These are phyloP conservation scores for Mesembrinibis cayennensis DNA, from an alignment of 2,113 vertebrate species.

Conservation along the genomic window DNA sequence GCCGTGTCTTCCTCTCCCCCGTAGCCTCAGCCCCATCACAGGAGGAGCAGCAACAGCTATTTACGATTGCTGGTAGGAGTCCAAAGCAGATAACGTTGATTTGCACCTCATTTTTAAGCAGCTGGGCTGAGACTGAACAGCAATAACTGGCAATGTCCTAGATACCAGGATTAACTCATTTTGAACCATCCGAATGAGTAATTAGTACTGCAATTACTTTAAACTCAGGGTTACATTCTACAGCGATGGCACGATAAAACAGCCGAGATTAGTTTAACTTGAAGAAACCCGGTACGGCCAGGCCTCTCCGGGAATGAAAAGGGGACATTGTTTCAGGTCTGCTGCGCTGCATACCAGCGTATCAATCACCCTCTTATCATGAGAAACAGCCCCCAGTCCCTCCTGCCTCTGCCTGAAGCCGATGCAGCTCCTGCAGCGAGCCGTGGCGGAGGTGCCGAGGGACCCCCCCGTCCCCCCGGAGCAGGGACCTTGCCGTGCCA, in stretches of 20 bases:
- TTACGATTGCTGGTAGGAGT: not conserved
- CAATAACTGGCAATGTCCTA: not conserved
- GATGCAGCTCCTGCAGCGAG: not conserved
- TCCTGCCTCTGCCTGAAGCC: not conserved
- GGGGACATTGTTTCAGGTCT: slow-evolving; percentile 44
- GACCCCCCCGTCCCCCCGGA: fast-evolving
- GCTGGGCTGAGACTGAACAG: not conserved
- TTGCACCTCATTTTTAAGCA: not conserved
- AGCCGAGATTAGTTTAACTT: slow-evolving; percentile 45
- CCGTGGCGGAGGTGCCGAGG: not conserved
- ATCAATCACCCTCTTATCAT: slow-evolving; percentile 49
- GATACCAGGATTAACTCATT: slow-evolving; percentile 36
- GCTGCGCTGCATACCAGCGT: slow-evolving; percentile 41
- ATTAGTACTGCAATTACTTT: slow-evolving; percentile 57
- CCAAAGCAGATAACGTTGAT: not conserved
- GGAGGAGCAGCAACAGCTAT: not conserved
- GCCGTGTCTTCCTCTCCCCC: fast-evolving
- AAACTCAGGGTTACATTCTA: slow-evolving; percentile 45
- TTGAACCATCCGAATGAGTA: slow-evolving; percentile 34
- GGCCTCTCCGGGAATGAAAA: slow-evolving; percentile 27
- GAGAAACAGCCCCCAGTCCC: not conserved
- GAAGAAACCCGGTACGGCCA: not conserved
- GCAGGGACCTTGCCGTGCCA: not conserved
- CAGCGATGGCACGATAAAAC: slow-evolving; percentile 32
- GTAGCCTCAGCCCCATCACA: not conserved